phyloP scores from a whole-genome alignment of 2,888 invertebrate species.

The Agrotis exclamationis region DNA sequence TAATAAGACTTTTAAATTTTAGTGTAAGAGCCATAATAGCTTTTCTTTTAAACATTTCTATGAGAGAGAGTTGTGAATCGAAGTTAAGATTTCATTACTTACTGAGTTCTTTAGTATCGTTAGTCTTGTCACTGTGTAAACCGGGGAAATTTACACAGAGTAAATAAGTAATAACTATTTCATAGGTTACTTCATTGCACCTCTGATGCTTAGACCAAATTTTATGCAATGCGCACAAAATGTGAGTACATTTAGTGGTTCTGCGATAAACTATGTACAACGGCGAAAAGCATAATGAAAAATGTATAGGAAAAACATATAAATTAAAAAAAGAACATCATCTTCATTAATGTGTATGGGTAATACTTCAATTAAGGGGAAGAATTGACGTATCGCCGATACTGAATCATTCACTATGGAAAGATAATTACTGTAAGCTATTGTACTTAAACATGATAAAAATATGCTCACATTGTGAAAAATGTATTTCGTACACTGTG shows the following conservation, averaged over 20 bases:
- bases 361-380: constrained; percentile 89
- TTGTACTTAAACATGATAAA: constrained; percentile 77
- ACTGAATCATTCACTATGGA: constrained; percentile 71
- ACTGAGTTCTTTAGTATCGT: constrained; percentile 72
- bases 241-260: constrained; percentile 69
- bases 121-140: constrained; percentile 84
- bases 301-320: constrained; percentile 64
- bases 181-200: constrained; percentile 81
- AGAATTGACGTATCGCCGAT: constrained; percentile 86
- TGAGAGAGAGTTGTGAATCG: constrained; percentile 85
- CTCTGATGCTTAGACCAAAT: constrained; percentile 82
- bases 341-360: constrained; percentile 74
- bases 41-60: constrained; percentile 76
- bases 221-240: constrained; percentile 86
- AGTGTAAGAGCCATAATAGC: constrained; percentile 77
- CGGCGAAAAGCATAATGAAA: constrained; percentile 55
- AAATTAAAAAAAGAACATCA: constrained; percentile 61
- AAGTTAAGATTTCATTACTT: constrained; percentile 72
- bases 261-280: constrained; percentile 62
- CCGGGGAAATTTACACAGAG: constrained; percentile 89
- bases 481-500: constrained; percentile 88
- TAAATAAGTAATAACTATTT: constrained; percentile 60
- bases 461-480: constrained; percentile 87
- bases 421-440: constrained; percentile 81
- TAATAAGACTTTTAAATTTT: constrained; percentile 83